A percentile compares a stretch with the other conserved stretches of the same genome.
Conservation (phyloP, 2,113 vertebrate species). For the Ptilorrhoa leucosticta region DNA sequence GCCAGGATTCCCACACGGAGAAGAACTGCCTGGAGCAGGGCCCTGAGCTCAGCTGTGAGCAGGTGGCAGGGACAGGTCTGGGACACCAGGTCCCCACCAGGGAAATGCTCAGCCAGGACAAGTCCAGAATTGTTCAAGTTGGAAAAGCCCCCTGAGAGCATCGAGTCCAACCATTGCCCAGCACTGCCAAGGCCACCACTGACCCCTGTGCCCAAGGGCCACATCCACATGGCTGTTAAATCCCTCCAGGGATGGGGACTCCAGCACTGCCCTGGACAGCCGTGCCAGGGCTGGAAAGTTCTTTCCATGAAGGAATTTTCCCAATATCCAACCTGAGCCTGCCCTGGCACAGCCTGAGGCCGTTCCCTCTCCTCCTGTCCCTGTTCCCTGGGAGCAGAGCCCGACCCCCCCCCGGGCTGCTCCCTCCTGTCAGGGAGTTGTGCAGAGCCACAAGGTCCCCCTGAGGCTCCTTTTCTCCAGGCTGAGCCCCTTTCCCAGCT, state of each 20-base stretch:
- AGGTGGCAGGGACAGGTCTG: not conserved
- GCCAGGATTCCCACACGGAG: rapidly evolving
- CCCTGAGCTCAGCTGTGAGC: not conserved
- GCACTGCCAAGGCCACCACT: not conserved
- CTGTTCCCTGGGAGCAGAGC: not conserved
- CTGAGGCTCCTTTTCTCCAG: not conserved
- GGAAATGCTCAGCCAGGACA: not conserved
- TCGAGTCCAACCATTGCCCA: not conserved
- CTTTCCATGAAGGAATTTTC: rapidly evolving
- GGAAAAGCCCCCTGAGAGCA: not conserved
- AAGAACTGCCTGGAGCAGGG: not conserved
- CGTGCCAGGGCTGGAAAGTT: rapidly evolving
- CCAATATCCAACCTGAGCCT: rapidly evolving
- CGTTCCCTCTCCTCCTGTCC: not conserved
- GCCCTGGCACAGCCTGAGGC: not conserved
- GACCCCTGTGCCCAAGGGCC: too few species aligned
- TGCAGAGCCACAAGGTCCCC: not conserved
- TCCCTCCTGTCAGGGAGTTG: not conserved
- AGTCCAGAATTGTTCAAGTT: not conserved
- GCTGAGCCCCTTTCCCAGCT: not conserved
- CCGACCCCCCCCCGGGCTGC: not conserved
- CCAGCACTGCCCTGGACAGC: not conserved
- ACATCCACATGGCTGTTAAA: rapidly evolving
- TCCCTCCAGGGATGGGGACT: not conserved
- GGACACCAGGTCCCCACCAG: not conserved